A percentile compares a stretch with the other conserved stretches of the same genome.
Conservation (phyloP, 2,113 vertebrate genomes). For the Aplodontia rufa region DNA sequence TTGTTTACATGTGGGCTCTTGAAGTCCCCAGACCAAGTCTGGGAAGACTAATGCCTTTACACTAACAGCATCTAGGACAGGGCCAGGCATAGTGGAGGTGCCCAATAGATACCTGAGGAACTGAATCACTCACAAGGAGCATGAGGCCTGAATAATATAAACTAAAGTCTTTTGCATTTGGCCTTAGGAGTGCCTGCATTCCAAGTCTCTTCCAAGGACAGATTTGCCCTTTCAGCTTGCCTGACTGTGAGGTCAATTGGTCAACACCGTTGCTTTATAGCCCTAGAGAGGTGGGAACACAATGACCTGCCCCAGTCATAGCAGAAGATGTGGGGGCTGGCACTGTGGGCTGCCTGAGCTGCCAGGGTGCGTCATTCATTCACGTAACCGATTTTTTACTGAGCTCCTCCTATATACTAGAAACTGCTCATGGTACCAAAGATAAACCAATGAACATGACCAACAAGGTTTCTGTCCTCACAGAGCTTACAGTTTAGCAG, state of each 20-base stretch:
- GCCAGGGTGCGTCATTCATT: not conserved
- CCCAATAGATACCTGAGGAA: not conserved
- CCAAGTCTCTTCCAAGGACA: not conserved
- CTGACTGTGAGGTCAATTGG: not conserved
- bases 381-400: not conserved
- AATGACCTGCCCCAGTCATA: not conserved
- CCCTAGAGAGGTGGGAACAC: not conserved
- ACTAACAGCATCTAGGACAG: not conserved
- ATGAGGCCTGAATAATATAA: not conserved
- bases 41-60: not conserved
- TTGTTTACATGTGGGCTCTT: conserved; percentile 50
- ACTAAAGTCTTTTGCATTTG: not conserved
- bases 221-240: not conserved
- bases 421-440: not conserved
- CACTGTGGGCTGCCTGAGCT: not conserved
- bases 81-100: not conserved
- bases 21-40: not conserved
- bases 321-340: not conserved
- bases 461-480: not conserved
- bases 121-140: conserved; percentile 16
- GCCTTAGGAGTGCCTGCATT: not conserved
- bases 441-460: not conserved
- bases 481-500: not conserved
- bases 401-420: not conserved
- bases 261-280: not conserved